These are phyloP conservation scores for Mixornis gularis DNA, from an alignment of 2,113 vertebrate genomes.

Conservation along the genomic window DNA sequence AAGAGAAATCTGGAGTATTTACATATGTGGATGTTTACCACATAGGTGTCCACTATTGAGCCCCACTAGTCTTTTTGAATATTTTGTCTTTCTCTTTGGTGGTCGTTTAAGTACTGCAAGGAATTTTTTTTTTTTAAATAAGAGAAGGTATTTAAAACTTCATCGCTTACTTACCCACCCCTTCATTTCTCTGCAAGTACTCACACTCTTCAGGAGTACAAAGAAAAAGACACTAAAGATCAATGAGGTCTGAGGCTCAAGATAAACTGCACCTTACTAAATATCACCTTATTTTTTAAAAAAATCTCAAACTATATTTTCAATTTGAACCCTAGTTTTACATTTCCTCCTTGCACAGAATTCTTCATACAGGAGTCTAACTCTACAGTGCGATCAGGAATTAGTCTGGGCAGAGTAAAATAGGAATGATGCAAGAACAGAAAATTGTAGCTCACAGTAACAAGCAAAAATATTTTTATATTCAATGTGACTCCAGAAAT, in stretches of 20 bases:
- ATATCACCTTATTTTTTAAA: background rate
- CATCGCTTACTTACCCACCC: background rate
- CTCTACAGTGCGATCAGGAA: background rate
- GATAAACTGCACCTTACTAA: background rate
- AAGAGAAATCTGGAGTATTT: background rate
- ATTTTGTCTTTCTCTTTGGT: background rate
- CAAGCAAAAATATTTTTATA: background rate
- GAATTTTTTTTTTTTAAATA: background rate
- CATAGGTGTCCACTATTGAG: background rate
- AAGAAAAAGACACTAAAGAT: background rate
- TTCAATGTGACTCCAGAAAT: background rate
- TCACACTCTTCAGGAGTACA: background rate
- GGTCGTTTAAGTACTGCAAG: background rate
- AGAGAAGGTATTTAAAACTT: background rate
- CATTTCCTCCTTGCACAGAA: background rate
- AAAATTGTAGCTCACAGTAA: background rate
- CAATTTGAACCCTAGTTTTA: background rate
- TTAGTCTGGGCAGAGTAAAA: background rate
- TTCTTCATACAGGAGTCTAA: background rate
- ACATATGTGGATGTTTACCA: background rate
- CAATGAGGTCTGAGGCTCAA: background rate
- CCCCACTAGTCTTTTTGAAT: background rate
- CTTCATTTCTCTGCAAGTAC: background rate
- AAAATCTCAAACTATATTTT: background rate
- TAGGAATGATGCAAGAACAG: background rate